phyloP scores from a whole-genome alignment of 2,113 vertebrate species.

The Mionectes macconnelli region DNA sequence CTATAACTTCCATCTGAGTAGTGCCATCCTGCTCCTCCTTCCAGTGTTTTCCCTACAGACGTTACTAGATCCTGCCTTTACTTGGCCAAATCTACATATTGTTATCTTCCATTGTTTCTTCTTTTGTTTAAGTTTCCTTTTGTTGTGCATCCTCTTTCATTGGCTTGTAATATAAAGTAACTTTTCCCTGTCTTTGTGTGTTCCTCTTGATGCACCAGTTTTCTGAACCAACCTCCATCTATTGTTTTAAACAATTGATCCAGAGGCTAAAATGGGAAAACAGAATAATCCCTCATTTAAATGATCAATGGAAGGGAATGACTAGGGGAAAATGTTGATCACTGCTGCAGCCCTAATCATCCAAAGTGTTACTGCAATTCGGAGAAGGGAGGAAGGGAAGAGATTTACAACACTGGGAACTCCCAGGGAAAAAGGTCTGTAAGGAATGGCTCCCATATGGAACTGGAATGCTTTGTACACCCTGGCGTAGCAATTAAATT shows the following conservation, averaged over 20 bases:
- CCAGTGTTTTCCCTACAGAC: neutral
- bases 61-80: neutral
- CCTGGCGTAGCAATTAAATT: conserved; percentile 53
- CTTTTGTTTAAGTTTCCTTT: neutral
- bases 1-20: neutral
- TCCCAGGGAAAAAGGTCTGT: conserved; percentile 38
- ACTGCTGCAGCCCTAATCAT: conserved; percentile 42
- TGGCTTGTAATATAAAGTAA: neutral
- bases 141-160: neutral
- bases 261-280: conserved; percentile 49
- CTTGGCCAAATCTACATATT: neutral
- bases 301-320: conserved; percentile 63
- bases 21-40: neutral
- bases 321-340: neutral
- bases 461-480: conserved; percentile 63
- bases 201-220: neutral
- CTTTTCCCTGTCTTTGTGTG: neutral
- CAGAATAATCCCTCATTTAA: conserved; percentile 68
- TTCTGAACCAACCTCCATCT: neutral
- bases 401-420: conserved; percentile 48
- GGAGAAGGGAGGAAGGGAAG: neutral
- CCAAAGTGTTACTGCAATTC: conserved; percentile 50
- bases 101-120: neutral
- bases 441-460: conserved; percentile 63
- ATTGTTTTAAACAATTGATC: conserved; percentile 65